Conservation (phyloP, 2,797 vertebrate species). For the Ambastaia sidthimunki region DNA sequence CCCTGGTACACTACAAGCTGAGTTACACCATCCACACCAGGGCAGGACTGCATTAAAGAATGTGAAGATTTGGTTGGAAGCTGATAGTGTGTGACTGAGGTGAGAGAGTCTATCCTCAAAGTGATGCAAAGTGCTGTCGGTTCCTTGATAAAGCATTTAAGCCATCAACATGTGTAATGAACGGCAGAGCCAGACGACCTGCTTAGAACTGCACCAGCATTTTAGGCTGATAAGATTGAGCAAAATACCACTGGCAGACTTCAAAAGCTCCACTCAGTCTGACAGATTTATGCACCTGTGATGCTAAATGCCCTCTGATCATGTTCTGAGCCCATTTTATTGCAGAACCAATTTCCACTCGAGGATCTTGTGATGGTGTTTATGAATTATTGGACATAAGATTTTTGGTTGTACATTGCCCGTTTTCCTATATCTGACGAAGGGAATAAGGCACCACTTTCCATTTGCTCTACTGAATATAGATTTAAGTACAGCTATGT, state of each 20-base stretch:
- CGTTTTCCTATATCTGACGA: background rate
- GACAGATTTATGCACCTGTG: background rate
- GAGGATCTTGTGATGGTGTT: background rate
- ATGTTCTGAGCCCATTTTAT: constrained; percentile 5
- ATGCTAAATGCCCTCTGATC: constrained; percentile 9
- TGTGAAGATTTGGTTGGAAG: background rate
- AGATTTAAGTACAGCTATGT: background rate
- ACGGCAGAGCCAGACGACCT: constrained; percentile 64
- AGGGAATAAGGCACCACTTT: constrained; percentile 1
- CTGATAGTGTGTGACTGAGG: constrained; percentile 58
- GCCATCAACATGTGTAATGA: constrained; percentile 71
- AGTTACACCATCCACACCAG: background rate
- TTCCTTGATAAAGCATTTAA: constrained; percentile 70
- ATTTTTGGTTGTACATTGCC: constrained; percentile 5
- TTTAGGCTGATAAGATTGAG: constrained; percentile 73
- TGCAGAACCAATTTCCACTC: background rate
- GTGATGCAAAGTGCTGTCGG: constrained; percentile 66
- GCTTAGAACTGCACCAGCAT: constrained; percentile 67
- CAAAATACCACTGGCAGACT: constrained; percentile 69
- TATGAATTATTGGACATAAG: constrained; percentile 14
- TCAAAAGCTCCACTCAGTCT: constrained; percentile 65
- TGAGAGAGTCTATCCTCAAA: constrained; percentile 60
- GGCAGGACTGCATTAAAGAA: constrained; percentile 1
- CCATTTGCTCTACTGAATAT: background rate
- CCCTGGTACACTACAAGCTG: background rate